phyloP scores from a whole-genome alignment of 64 coral and sea anemone genomes.

The Montipora capricornis region DNA sequence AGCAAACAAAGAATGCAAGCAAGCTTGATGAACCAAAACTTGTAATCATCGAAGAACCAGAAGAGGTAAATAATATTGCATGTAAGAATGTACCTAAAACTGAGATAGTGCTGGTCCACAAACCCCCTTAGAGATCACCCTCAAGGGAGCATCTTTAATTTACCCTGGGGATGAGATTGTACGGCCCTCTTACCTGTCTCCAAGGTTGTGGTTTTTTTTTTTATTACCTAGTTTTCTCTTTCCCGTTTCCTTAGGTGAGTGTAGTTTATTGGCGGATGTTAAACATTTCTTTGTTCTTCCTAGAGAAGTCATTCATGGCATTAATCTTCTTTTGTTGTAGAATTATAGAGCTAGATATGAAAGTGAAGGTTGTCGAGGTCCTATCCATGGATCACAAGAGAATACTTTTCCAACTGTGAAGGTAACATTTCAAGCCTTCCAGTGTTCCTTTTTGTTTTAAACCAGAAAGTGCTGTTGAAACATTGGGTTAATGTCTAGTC shows the following conservation, averaged over 20 bases:
- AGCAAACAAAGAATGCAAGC: neutral
- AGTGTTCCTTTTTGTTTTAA: neutral
- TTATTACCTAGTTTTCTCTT: no score
- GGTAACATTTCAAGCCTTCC: conserved; percentile 25
- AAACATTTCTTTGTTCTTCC: neutral
- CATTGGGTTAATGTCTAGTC: no score
- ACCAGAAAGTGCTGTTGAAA: no score
- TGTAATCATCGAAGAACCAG: conserved; percentile 88
- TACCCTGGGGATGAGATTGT: no score
- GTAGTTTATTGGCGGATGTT: no score
- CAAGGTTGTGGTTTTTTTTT: no score
- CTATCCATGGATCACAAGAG: conserved; percentile 94
- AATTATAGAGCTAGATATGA: conserved; percentile 99
- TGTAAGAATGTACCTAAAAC: no score
- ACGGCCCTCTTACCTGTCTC: no score
- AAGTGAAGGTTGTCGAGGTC: conserved; percentile 99
- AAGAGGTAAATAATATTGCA: conserved; percentile 68
- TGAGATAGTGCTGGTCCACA: no score
- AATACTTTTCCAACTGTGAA: conserved; percentile 93
- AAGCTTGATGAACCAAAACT: conserved; percentile 75
- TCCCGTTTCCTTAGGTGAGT: no score
- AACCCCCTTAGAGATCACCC: no score
- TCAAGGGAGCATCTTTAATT: no score
- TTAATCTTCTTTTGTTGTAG: conserved; percentile 56
- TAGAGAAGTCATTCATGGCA: neutral